A percentile compares a stretch with the other conserved stretches of the same genome.
Conservation (phyloP, 2,797 vertebrate species). For the Brachyrhaphis roseni region DNA sequence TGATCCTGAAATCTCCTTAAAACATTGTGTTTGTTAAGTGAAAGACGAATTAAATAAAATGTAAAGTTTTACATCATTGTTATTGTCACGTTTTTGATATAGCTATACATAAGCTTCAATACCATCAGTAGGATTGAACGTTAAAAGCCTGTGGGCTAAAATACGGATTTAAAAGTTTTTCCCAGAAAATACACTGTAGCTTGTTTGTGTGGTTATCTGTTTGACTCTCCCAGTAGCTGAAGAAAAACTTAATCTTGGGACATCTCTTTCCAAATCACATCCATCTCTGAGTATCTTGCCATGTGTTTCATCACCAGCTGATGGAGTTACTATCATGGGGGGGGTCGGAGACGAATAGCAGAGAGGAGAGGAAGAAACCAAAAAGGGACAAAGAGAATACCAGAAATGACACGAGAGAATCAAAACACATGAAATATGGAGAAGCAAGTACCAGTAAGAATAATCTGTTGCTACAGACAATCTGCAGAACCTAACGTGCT, state of each 20-base stretch:
- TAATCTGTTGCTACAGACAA: not conserved
- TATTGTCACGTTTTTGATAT: not conserved
- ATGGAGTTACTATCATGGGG: not conserved
- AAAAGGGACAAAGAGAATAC: not conserved
- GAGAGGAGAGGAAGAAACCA: not conserved
- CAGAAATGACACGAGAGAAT: not conserved
- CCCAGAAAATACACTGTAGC: not conserved
- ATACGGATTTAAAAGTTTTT: not conserved
- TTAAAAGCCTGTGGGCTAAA: not conserved
- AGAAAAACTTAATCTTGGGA: too few relatives aligned
- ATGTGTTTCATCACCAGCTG: conserved; percentile 9
- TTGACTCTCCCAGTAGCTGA: not conserved
- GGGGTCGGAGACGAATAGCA: not conserved
- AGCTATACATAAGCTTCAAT: not conserved
- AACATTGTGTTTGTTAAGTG: not conserved
- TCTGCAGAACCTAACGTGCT: not conserved
- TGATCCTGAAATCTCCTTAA: not conserved
- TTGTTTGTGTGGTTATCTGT: not conserved
- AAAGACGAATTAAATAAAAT: not conserved
- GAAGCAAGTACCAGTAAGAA: not conserved
- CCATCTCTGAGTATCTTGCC: not conserved
- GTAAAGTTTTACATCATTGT: not conserved
- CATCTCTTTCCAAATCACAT: not conserved
- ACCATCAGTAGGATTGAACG: not conserved
- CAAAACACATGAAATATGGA: not conserved